A percentile compares a stretch with the other conserved stretches of the same genome.
Conservation (phyloP, 2,888 invertebrate species). For the Drosophila multiciliata region DNA sequence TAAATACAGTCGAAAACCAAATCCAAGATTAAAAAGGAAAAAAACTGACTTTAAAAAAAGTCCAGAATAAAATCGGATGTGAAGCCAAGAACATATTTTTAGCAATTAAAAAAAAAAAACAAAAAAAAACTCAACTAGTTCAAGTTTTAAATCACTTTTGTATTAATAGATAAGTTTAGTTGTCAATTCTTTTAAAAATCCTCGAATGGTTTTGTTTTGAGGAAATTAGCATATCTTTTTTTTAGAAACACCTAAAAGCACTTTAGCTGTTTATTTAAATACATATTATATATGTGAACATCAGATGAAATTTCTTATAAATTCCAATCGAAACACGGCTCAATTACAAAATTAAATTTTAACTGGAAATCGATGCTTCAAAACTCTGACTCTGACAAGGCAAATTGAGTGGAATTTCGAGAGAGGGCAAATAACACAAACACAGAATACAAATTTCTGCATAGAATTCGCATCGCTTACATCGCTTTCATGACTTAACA, state of each 20-base stretch:
- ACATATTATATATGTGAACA: not conserved
- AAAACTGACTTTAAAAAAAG: no score
- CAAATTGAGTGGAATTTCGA: slow-evolving; percentile 24
- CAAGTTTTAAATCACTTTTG: not conserved
- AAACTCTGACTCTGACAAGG: slow-evolving; percentile 13
- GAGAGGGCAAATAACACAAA: slow-evolving; percentile 5
- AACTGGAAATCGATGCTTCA: not conserved
- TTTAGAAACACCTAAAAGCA: not conserved
- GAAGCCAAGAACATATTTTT: no score
- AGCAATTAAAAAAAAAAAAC: not conserved
- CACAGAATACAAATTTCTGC: slow-evolving; percentile 8
- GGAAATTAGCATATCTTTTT: not conserved
- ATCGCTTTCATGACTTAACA: slow-evolving; percentile 51
- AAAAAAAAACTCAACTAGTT: not conserved
- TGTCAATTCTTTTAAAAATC: not conserved
- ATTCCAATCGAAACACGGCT: not conserved
- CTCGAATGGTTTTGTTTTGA: not conserved
- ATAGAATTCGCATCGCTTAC: slow-evolving; percentile 20
- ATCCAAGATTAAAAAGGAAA: not conserved
- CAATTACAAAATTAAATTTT: not conserved
- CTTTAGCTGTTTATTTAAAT: not conserved
- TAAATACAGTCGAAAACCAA: not conserved
- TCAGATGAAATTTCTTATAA: not conserved
- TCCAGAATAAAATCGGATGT: no score
- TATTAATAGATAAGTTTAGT: not conserved